Conservation (phyloP, 2,797 vertebrate species). For the Scarus forsteni region DNA sequence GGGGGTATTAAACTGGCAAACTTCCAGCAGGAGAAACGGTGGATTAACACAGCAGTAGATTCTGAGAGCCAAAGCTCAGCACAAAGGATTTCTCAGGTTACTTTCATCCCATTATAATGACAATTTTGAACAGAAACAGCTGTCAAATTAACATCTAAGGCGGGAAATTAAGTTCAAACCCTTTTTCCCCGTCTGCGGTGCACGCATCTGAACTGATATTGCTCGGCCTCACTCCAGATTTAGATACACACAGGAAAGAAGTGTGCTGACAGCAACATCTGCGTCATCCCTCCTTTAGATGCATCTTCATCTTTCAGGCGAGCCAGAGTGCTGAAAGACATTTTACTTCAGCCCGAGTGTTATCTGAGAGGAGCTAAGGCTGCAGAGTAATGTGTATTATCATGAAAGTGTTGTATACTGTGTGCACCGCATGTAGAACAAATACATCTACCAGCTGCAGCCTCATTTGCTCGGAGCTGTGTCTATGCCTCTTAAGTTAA, state of each 20-base stretch:
- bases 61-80: constrained; percentile 38
- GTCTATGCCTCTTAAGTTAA: constrained; percentile 39
- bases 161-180: constrained; percentile 31
- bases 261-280: constrained; percentile 53
- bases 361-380: constrained; percentile 28
- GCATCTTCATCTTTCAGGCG: constrained; percentile 35
- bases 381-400: constrained; percentile 34
- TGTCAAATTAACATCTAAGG: constrained; percentile 48
- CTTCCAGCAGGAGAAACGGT: constrained; percentile 25
- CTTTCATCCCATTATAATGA: constrained; percentile 36
- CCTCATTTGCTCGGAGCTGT: constrained; percentile 40
- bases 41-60: constrained; percentile 36
- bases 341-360: constrained; percentile 27
- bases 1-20: constrained; percentile 24
- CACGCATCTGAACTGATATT: constrained; percentile 40
- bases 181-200: constrained; percentile 21
- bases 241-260: constrained; percentile 30
- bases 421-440: constrained; percentile 25
- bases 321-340: constrained; percentile 28
- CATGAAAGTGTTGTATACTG: constrained; percentile 49
- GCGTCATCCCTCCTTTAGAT: constrained; percentile 43
- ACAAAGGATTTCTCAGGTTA: constrained; percentile 43
- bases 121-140: constrained; percentile 37
- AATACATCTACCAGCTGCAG: constrained; percentile 54
- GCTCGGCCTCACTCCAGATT: constrained; percentile 51